A percentile compares a stretch with the other conserved stretches of the same genome.
Evolutionary conservation across 2,888 invertebrate genomes (phyloP).

Genomic region (Agonopterix heracliana): DNA sequence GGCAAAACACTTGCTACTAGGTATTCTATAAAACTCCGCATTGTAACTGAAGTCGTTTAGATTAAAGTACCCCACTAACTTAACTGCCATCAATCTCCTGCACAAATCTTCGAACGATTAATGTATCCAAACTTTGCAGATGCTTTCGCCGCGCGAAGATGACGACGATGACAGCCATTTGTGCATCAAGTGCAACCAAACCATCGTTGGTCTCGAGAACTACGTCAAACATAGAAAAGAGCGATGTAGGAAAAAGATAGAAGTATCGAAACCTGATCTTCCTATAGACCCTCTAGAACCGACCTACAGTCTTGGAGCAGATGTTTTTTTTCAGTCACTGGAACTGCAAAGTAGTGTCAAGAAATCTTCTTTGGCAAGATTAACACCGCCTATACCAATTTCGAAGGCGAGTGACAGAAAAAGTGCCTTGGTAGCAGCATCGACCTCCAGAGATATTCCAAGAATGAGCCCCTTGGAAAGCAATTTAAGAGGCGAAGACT

Average conservation of each 20-base stretch:
- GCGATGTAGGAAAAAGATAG: conserved; percentile 73
- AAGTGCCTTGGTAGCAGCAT: conserved; percentile 37
- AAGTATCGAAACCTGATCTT: conserved; percentile 39
- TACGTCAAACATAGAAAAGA: conserved; percentile 90
- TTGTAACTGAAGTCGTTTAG: too few relatives aligned
- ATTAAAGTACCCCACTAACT: not conserved
- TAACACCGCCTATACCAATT: conserved; percentile 60
- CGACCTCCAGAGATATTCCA: conserved; percentile 51
- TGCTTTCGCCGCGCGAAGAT: conserved; percentile 75
- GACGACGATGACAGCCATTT: conserved; percentile 90
- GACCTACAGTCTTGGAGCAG: conserved; percentile 82
- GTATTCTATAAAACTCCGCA: too few relatives aligned
- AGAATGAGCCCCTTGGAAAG: conserved; percentile 59
- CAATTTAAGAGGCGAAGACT: conserved; percentile 73
- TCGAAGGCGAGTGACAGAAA: conserved; percentile 51
- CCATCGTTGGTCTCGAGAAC: conserved; percentile 89
- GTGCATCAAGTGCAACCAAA: conserved; percentile 90
- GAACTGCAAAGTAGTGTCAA: conserved; percentile 85
- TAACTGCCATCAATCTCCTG: conserved; percentile 29
- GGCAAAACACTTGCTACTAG: too few relatives aligned
- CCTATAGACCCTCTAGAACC: conserved; percentile 60
- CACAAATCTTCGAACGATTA: conserved; percentile 19
- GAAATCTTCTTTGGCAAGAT: conserved; percentile 69
- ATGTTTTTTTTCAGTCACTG: conserved; percentile 90
- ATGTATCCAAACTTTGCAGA: conserved; percentile 37